phyloP scores from a whole-genome alignment of 2,888 invertebrate species.

The Agrochola litura region DNA sequence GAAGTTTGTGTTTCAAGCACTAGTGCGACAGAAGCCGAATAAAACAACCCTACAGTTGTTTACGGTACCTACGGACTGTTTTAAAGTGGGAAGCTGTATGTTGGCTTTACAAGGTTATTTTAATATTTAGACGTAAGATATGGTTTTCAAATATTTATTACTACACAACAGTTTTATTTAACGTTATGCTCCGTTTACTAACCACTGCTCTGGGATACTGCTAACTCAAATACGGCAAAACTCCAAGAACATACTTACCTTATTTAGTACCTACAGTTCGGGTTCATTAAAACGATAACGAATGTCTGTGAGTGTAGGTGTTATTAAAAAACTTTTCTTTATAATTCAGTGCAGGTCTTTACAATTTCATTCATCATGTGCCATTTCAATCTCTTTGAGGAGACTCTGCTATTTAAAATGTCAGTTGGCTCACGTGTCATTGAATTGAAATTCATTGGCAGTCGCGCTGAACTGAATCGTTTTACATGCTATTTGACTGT shows the following conservation, averaged over 20 bases:
- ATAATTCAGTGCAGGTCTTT: background rate
- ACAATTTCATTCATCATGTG: background rate
- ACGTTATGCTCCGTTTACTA: background rate
- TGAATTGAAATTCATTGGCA: constrained; percentile 31
- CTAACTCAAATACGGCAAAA: background rate
- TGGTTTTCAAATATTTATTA: background rate
- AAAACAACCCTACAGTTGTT: no score
- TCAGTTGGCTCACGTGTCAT: constrained; percentile 23
- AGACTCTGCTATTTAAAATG: constrained; percentile 15
- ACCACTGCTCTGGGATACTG: background rate
- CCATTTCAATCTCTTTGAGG: constrained; percentile 5
- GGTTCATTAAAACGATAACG: background rate
- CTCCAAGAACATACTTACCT: background rate
- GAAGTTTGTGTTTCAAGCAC: constrained; percentile 11
- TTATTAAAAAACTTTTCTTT: constrained; percentile 1
- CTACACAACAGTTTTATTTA: background rate
- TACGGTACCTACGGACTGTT: background rate
- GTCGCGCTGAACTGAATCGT: constrained; percentile 22
- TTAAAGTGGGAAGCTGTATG: background rate
- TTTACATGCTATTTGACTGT: constrained; percentile 48
- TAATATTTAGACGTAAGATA: background rate
- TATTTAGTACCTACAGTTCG: background rate
- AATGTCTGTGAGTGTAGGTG: background rate
- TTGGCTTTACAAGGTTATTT: background rate
- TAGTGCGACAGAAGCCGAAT: background rate